Conservation (phyloP, 2,797 vertebrate genomes). For the Labroides dimidiatus region DNA sequence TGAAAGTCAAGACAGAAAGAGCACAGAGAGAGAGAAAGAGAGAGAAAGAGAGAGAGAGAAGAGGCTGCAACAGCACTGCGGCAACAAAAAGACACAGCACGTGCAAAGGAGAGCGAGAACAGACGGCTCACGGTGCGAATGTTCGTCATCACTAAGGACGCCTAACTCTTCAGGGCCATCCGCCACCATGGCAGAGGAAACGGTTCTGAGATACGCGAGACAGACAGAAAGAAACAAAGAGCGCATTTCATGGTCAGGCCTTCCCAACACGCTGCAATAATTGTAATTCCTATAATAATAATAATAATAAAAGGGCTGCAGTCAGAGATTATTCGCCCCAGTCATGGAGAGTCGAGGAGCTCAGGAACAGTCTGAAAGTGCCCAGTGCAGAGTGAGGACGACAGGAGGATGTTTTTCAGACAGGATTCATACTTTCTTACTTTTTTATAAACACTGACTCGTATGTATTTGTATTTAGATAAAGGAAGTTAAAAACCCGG, state of each 20-base stretch:
- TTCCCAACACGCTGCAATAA: constrained; percentile 79
- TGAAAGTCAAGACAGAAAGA: constrained; percentile 76
- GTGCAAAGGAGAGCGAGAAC: constrained; percentile 62
- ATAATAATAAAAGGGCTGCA: too few relatives aligned
- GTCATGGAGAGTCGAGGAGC: constrained; percentile 77
- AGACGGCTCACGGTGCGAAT: constrained; percentile 60
- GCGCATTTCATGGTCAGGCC: constrained; percentile 74
- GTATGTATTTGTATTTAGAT: constrained; percentile 73
- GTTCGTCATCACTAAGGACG: constrained; percentile 55
- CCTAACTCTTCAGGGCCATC: constrained; percentile 30
- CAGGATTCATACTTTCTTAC: constrained; percentile 61
- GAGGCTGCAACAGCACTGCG: constrained; percentile 76
- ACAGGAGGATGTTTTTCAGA: constrained; percentile 51
- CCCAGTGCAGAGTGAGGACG: constrained; percentile 74
- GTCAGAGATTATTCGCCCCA: constrained; percentile 80
- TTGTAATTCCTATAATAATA: constrained; percentile 75
- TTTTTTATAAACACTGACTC: constrained; percentile 76
- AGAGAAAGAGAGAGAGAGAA: constrained; percentile 66
- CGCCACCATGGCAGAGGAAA: constrained; percentile 22
- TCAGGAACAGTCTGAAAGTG: constrained; percentile 85
- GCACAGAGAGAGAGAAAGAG: constrained; percentile 74
- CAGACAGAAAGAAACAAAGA: constrained; percentile 58
- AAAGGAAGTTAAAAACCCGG: constrained; percentile 63
- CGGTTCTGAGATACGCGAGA: constrained; percentile 41
- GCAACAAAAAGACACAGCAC: constrained; percentile 75